These are phyloP conservation scores for Albula goreensis DNA, from an alignment of 2,113 vertebrate species.

Conservation along the genomic window DNA sequence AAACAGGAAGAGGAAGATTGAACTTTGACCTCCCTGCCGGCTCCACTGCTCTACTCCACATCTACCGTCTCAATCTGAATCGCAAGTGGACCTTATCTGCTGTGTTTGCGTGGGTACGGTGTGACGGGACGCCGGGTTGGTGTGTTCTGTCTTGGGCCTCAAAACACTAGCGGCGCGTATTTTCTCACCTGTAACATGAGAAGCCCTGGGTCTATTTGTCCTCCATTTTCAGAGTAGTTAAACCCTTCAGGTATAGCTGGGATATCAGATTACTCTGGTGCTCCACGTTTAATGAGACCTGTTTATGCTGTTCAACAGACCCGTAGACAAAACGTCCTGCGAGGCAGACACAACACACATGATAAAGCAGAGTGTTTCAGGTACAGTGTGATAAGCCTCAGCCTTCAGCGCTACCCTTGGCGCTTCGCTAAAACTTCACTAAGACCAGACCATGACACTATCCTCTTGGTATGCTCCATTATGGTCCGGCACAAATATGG, in stretches of 20 bases:
- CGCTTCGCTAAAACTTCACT: not conserved
- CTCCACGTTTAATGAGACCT: not conserved
- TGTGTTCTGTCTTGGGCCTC: not conserved
- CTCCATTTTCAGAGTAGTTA: not conserved
- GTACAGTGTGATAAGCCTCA: not conserved
- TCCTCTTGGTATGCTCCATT: not conserved
- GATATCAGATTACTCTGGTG: not conserved
- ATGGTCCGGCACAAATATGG: not conserved
- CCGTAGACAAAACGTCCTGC: not conserved
- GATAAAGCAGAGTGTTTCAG: not conserved
- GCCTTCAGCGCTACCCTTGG: not conserved
- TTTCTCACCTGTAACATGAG: constrained; percentile 40
- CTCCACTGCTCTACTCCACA: not conserved
- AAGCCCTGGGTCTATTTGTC: constrained; percentile 25
- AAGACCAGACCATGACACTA: not conserved
- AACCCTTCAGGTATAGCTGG: not conserved
- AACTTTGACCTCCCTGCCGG: constrained; percentile 28
- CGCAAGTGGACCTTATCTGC: constrained; percentile 41
- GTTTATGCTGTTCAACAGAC: not conserved
- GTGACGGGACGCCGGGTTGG: constrained; percentile 17
- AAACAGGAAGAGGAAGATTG: constrained; percentile 30
- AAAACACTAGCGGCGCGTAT: constrained; percentile 13
- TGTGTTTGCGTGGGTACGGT: constrained; percentile 30
- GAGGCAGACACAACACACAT: not conserved
- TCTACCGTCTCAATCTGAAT: constrained; percentile 34